These are phyloP conservation scores for Embidobia sp. DNA, from an alignment of 2,888 invertebrate genomes.

Conservation along the genomic window DNA sequence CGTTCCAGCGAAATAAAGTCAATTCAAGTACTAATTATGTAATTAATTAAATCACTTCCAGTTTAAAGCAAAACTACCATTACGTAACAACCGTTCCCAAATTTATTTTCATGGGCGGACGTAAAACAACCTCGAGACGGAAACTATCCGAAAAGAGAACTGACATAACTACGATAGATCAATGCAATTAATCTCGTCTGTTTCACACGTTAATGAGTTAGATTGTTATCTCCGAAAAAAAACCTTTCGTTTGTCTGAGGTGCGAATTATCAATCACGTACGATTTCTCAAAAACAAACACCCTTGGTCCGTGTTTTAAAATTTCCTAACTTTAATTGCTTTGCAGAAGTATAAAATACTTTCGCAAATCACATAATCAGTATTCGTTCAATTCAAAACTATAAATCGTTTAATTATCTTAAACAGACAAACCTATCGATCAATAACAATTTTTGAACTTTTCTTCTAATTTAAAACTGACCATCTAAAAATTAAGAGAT, in stretches of 20 bases:
- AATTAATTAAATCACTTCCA: neutral
- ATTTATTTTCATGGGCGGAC: slow-evolving; percentile 27
- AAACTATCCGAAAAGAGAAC: slow-evolving; percentile 37
- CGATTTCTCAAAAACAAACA: neutral
- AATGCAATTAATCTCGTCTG: slow-evolving; percentile 74
- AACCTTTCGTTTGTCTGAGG: slow-evolving; percentile 65
- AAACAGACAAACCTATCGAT: too few relatives aligned
- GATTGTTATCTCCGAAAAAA: slow-evolving; percentile 67
- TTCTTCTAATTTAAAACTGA: too few relatives aligned
- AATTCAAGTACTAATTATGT: neutral
- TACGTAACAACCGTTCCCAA: slow-evolving; percentile 17
- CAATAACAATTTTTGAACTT: too few relatives aligned
- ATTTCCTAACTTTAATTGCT: too few relatives aligned
- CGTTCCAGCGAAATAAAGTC: too few relatives aligned
- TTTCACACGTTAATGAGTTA: slow-evolving; percentile 72
- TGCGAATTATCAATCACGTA: slow-evolving; percentile 34
- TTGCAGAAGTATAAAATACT: too few relatives aligned
- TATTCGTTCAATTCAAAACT: too few relatives aligned
- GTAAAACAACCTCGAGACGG: slow-evolving; percentile 22
- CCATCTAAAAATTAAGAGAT: neutral
- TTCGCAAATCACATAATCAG: too few relatives aligned
- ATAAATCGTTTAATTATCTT: too few relatives aligned
- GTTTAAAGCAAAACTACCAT: neutral
- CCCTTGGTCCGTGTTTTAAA: too few relatives aligned
- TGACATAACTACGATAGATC: slow-evolving; percentile 64